A percentile compares a stretch with the other conserved stretches of the same genome.
Conservation (phyloP, 2,113 vertebrate species). For the Rhinichthys klamathensis region DNA sequence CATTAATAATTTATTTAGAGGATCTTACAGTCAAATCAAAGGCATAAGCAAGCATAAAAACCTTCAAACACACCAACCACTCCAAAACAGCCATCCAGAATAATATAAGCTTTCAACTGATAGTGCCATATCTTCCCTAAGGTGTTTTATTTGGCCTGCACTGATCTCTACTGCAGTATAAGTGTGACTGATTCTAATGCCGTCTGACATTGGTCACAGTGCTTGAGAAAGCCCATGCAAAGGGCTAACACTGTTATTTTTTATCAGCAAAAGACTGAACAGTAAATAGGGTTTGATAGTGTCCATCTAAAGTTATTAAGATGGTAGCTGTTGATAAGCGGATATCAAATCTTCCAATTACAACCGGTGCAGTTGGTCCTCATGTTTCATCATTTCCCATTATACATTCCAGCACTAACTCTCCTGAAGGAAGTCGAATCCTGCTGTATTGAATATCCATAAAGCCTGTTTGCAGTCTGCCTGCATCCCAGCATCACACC, state of each 20-base stretch:
- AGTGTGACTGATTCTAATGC: conserved; percentile 7
- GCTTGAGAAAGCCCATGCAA: neutral
- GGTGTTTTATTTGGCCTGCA: neutral
- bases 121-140: conserved; percentile 1
- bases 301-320: conserved; percentile 7
- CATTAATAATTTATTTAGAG: neutral
- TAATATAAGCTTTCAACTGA: neutral
- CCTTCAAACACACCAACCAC: neutral
- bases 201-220: conserved; percentile 15
- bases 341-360: neutral
- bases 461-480: conserved; percentile 21
- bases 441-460: conserved; percentile 18
- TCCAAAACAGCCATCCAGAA: neutral
- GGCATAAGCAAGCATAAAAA: neutral
- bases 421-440: conserved; percentile 9
- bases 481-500: neutral
- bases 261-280: neutral
- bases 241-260: neutral
- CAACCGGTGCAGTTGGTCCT: neutral
- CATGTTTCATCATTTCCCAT: neutral
- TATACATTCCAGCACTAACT: neutral
- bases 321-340: neutral
- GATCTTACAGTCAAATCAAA: neutral
- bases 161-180: neutral
- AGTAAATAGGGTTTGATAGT: conserved; percentile 5